Evolutionary conservation across 1,140 invertebrate species (phyloP).

Genomic region (Gonioctena quinquepunctata): DNA sequence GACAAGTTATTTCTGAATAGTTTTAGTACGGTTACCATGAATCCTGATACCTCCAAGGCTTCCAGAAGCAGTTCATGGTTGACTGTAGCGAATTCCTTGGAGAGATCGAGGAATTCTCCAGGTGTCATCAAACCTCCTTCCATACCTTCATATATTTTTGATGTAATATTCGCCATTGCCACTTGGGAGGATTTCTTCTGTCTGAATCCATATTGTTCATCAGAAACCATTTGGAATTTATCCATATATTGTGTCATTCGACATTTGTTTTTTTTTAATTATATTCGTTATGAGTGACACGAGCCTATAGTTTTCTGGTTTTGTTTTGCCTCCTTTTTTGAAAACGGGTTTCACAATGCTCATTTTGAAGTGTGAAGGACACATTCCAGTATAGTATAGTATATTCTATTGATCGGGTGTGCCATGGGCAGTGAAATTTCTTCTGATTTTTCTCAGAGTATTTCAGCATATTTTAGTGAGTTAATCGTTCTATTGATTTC

Average conservation of each 20-base stretch:
- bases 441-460: too few species aligned
- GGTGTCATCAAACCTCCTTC: background rate
- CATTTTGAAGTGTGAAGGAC: background rate
- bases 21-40: background rate
- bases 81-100: background rate
- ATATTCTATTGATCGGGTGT: background rate
- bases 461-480: too few species aligned
- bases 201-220: background rate
- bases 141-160: background rate
- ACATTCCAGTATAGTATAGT: background rate
- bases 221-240: background rate
- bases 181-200: background rate
- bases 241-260: background rate
- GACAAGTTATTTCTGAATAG: background rate
- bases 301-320: conserved; percentile 2
- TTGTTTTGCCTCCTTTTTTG: background rate
- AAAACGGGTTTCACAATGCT: background rate
- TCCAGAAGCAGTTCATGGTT: conserved; percentile 2
- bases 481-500: too few species aligned
- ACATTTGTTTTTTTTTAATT: background rate
- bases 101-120: background rate
- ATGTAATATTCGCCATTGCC: background rate
- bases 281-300: conserved; percentile 4
- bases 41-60: background rate
- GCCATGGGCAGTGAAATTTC: too few species aligned